A percentile compares a stretch with the other conserved stretches of the same genome.
Evolutionary conservation across 2,888 invertebrate species (phyloP).

Genomic region (Tetheella fluctuosa): DNA sequence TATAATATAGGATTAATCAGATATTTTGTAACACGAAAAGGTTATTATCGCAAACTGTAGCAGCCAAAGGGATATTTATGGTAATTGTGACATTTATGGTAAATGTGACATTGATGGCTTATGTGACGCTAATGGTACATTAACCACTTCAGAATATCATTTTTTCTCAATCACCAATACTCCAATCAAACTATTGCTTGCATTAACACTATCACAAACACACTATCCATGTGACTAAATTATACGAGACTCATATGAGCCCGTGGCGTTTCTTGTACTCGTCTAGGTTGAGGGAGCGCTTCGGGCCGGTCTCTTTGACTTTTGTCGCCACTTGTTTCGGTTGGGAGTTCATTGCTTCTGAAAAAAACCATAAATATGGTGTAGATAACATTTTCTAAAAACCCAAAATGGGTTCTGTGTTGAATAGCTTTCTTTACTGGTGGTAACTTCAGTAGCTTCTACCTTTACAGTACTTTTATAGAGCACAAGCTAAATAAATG

Average conservation of each 20-base stretch:
- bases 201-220: neutral
- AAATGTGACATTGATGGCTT: neutral
- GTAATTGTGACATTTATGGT: neutral
- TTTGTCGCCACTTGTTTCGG: constrained; percentile 88
- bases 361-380: constrained; percentile 28
- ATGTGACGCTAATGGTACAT: neutral
- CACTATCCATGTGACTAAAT: neutral
- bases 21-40: too few relatives aligned
- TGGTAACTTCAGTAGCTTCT: too few relatives aligned
- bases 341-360: constrained; percentile 88
- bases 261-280: constrained; percentile 97
- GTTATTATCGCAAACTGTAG: too few relatives aligned
- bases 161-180: neutral
- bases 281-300: constrained; percentile 93
- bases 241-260: constrained; percentile 85
- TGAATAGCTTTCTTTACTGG: too few relatives aligned
- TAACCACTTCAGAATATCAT: neutral
- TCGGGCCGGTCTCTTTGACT: constrained; percentile 91
- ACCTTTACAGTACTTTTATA: too few relatives aligned
- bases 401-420: too few relatives aligned
- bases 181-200: neutral
- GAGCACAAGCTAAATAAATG: too few relatives aligned
- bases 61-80: too few relatives aligned
- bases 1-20: too few relatives aligned
- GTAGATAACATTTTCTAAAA: too few relatives aligned